Conservation (phyloP, 2,113 vertebrate species). For the Psophia crepitans region DNA sequence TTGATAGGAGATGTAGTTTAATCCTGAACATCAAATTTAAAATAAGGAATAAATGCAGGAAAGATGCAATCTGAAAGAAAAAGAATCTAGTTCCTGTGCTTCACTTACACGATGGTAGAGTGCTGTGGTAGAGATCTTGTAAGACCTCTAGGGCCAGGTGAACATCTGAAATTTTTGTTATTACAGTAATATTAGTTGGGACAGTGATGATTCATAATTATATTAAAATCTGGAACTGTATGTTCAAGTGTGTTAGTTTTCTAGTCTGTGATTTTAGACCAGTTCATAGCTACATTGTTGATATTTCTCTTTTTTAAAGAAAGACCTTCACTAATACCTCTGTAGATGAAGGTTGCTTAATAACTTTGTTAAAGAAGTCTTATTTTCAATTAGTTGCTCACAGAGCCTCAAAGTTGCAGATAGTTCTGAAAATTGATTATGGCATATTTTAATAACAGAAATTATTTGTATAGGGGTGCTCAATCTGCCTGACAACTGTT, state of each 20-base stretch:
- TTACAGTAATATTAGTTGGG: neutral
- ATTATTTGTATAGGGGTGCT: neutral
- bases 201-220: neutral
- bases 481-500: neutral
- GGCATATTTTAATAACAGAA: neutral
- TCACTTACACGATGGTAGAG: fast-evolving
- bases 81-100: neutral
- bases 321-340: neutral
- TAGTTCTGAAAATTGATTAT: neutral
- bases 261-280: neutral
- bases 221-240: neutral
- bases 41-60: neutral
- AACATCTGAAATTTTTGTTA: neutral
- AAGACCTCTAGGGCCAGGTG: neutral
- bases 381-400: neutral
- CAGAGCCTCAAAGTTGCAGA: neutral
- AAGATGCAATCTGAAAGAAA: neutral
- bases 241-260: neutral
- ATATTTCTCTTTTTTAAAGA: neutral
- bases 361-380: neutral
- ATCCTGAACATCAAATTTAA: neutral
- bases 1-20: neutral
- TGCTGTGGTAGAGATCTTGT: neutral
- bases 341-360: neutral
- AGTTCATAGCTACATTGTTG: neutral